Evolutionary conservation across 53 echinoderm and acorn worm genomes (phyloP).

Genomic region (Apostichopus leukothele): DNA sequence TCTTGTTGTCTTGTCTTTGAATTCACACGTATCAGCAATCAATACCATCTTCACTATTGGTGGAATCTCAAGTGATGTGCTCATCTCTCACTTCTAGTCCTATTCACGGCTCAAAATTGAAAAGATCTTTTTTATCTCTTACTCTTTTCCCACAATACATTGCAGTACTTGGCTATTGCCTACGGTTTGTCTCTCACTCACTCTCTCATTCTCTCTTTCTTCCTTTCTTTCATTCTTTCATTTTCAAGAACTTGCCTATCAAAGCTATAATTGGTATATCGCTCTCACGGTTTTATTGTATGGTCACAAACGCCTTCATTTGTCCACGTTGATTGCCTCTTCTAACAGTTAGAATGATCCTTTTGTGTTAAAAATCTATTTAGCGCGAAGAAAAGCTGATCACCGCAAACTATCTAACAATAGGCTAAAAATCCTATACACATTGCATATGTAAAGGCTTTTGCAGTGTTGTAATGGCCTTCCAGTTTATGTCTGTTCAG

Average conservation of each 20-base stretch:
- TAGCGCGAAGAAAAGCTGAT: constrained; percentile 9
- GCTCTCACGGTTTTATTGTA: constrained; percentile 28
- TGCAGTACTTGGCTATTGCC: no score
- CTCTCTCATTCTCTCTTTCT: background rate
- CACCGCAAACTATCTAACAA: background rate
- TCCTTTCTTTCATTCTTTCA: background rate
- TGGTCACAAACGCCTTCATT: constrained; percentile 4
- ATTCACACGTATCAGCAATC: constrained; percentile 29
- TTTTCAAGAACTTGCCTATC: constrained; percentile 22
- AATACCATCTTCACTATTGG: constrained; percentile 9
- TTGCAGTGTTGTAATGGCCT: no score
- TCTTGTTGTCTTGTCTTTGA: background rate
- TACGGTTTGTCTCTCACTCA: background rate
- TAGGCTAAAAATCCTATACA: background rate
- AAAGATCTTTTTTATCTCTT: background rate
- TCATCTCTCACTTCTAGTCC: constrained; percentile 7
- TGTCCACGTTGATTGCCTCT: constrained; percentile 29
- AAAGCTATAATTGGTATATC: constrained; percentile 43
- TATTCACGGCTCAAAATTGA: background rate
- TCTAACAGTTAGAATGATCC: constrained; percentile 28
- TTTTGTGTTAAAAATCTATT: constrained; percentile 35
- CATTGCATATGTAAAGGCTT: background rate
- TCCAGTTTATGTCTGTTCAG: no score
- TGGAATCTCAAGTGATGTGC: constrained; percentile 29
- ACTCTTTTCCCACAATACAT: background rate